Conservation (phyloP, 2,888 invertebrate genomes). For the Nemoura dubitans region DNA sequence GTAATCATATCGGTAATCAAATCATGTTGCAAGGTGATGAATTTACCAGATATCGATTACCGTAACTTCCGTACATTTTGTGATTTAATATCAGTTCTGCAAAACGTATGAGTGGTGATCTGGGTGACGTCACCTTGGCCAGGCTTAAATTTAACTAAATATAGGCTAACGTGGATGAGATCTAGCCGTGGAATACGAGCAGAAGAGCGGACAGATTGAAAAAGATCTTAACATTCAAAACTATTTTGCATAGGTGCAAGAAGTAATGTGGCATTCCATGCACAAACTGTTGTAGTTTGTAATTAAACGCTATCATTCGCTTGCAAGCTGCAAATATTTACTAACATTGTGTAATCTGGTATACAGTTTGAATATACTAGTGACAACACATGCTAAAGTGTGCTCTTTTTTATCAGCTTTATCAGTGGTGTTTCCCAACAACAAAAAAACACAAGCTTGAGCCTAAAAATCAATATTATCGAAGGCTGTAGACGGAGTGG, state of each 20-base stretch:
- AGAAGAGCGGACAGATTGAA: neutral
- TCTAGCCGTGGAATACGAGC: neutral
- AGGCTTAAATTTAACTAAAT: conserved; percentile 3
- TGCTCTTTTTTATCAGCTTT: neutral
- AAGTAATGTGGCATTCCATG: conserved; percentile 8
- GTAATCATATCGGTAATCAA: neutral
- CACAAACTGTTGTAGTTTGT: conserved; percentile 4
- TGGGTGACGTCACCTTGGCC: neutral
- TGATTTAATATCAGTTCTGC: neutral
- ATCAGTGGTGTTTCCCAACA: neutral
- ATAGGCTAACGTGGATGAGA: neutral
- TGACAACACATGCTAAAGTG: neutral
- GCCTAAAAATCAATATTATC: conserved; percentile 9
- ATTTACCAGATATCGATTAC: neutral
- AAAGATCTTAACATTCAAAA: neutral
- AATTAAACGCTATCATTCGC: neutral
- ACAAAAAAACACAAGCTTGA: neutral
- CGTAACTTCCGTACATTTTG: neutral
- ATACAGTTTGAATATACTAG: neutral
- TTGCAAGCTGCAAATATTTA: neutral
- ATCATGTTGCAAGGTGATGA: neutral
- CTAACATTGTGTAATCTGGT: neutral
- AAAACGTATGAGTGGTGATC: neutral
- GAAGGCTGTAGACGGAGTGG: neutral
- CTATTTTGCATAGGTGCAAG: neutral